Evolutionary conservation across 2,888 invertebrate genomes (phyloP).

Genomic region (Mythimna vitellina): DNA sequence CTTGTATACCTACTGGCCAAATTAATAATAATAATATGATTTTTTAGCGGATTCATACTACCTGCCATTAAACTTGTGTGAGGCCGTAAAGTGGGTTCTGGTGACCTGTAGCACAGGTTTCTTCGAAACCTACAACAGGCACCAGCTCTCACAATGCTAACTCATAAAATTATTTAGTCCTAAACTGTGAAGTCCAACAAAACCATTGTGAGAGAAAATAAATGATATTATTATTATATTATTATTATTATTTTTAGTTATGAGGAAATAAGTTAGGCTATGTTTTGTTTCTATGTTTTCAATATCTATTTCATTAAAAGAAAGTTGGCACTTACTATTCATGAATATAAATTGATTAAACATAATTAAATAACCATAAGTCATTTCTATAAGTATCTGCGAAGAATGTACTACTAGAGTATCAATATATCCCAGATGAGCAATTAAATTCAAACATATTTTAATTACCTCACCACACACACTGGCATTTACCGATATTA

Average conservation of each 20-base stretch:
- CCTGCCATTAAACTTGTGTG: too few relatives aligned
- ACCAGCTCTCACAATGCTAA: too few relatives aligned
- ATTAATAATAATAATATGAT: not conserved
- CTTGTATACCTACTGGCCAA: not conserved
- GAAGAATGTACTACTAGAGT: not conserved
- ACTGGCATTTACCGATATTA: slow-evolving; percentile 13
- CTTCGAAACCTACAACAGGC: too few relatives aligned
- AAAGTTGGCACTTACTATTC: not conserved
- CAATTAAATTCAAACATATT: slow-evolving; percentile 15
- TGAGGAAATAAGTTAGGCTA: not conserved
- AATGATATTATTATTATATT: too few relatives aligned
- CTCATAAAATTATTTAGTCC: too few relatives aligned
- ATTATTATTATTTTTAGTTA: not conserved
- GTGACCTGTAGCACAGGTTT: too few relatives aligned
- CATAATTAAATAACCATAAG: not conserved
- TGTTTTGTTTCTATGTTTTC: not conserved
- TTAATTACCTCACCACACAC: slow-evolving; percentile 23
- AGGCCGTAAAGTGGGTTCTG: too few relatives aligned
- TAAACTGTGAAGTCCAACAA: too few relatives aligned
- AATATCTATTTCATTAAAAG: not conserved
- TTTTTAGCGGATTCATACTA: too few relatives aligned
- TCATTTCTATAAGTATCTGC: not conserved
- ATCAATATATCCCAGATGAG: slow-evolving; percentile 10
- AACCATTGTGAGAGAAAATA: too few relatives aligned
- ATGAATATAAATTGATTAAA: too few relatives aligned